phyloP scores from a whole-genome alignment of 2,888 invertebrate genomes.

The Taenaris catops region DNA sequence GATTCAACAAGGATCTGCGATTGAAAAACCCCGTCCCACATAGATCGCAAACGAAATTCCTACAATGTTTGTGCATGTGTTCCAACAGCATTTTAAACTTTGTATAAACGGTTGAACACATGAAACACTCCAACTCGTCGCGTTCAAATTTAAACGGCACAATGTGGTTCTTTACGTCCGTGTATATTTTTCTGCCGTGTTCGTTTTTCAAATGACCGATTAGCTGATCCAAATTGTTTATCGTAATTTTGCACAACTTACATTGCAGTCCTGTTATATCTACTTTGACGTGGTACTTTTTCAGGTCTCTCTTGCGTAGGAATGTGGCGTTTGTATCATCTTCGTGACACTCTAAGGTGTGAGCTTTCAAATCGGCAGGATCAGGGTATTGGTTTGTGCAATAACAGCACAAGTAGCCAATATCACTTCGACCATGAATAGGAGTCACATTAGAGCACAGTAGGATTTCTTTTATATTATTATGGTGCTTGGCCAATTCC shows the following conservation, averaged over 20 bases:
- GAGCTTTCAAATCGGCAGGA: slow-evolving; percentile 30
- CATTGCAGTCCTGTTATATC: slow-evolving; percentile 50
- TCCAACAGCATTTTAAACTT: slow-evolving; percentile 32
- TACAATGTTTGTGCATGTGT: slow-evolving; percentile 47
- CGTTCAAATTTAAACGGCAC: slow-evolving; percentile 36
- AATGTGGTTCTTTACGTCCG: slow-evolving; percentile 52
- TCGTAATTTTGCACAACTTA: slow-evolving; percentile 35
- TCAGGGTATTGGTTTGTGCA: slow-evolving; percentile 27
- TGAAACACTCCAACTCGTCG: slow-evolving; percentile 33
- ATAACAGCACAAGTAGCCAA: slow-evolving; percentile 28
- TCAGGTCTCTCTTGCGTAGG: slow-evolving; percentile 24
- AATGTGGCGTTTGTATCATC: slow-evolving; percentile 17
- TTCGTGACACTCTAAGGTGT: slow-evolving; percentile 21
- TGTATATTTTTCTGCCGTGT: slow-evolving; percentile 43
- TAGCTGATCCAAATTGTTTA: slow-evolving; percentile 38
- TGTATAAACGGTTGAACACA: slow-evolving; percentile 32
- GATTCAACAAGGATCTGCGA: slow-evolving; percentile 23
- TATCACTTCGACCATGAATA: slow-evolving; percentile 29
- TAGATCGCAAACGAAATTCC: slow-evolving; percentile 41
- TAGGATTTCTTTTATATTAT: slow-evolving; percentile 21
- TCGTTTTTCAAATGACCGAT: slow-evolving; percentile 44
- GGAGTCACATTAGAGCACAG: slow-evolving; percentile 39
- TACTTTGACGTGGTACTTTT: slow-evolving; percentile 44
- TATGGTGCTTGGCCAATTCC: slow-evolving; percentile 18
- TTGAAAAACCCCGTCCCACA: slow-evolving; percentile 34